Percentiles rank a stretch among this genome's conserved stretches.
These are phyloP conservation scores for Protomyctophum bolini DNA, from an alignment of 2,113 vertebrate genomes.

Conservation along the genomic window DNA sequence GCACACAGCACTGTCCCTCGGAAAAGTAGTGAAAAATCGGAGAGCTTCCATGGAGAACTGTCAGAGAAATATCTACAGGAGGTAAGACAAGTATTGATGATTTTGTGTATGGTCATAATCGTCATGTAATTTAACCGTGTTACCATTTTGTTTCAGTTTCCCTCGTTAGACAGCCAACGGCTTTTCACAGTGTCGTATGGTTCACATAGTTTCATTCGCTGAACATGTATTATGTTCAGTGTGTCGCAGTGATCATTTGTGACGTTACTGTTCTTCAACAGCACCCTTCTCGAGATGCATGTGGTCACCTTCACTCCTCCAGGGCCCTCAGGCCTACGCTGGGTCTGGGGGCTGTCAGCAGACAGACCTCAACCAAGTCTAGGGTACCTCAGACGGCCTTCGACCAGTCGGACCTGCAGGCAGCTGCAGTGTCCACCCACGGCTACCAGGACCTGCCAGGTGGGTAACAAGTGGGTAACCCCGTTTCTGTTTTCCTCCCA, in stretches of 20 bases:
- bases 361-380: conserved; percentile 85
- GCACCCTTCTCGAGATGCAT: conserved; percentile 54
- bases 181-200: no score
- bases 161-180: no score
- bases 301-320: conserved; percentile 84
- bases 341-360: conserved; percentile 87
- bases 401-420: conserved; percentile 78
- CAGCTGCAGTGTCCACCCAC: conserved; percentile 65
- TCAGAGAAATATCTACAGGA: conserved; percentile 77
- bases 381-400: conserved; percentile 83
- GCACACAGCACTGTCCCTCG: conserved; percentile 76
- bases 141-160: no score
- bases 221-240: not conserved
- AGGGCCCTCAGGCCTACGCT: conserved; percentile 91
- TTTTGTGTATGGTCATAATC: not conserved
- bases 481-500: no score
- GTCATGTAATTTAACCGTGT: not conserved
- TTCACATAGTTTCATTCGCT: not conserved
- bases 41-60: conserved; percentile 80
- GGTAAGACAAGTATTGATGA: conserved; percentile 51
- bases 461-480: no score
- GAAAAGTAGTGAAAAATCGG: conserved; percentile 78
- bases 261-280: conserved; percentile 22
- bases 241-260: not conserved
- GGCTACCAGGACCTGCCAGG: conserved; percentile 83